phyloP scores from a whole-genome alignment of 2,888 invertebrate species.

The Silvanus unidentatus region DNA sequence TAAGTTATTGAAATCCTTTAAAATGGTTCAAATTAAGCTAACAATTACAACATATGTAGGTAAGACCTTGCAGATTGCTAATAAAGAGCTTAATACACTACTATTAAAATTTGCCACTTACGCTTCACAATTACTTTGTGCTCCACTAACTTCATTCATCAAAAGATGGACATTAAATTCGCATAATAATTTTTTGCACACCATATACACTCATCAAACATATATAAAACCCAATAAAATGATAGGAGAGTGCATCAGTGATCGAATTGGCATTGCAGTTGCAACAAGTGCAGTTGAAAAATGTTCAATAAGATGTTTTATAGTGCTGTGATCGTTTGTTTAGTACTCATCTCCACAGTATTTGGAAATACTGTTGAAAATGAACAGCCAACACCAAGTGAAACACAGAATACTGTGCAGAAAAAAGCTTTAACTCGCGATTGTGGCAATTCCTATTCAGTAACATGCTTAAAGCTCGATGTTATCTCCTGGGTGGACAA shows the following conservation, averaged over 20 bases:
- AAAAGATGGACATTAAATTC: slow-evolving; percentile 26
- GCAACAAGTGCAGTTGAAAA: no score
- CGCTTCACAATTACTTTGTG: slow-evolving; percentile 44
- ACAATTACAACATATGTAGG: no score
- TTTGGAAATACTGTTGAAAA: no score
- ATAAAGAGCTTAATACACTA: no score
- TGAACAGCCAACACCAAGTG: slow-evolving; percentile 1
- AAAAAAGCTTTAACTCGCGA: slow-evolving; percentile 38
- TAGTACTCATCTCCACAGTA: no score
- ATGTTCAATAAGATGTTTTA: no score
- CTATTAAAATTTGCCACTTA: no score
- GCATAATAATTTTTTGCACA: slow-evolving; percentile 24
- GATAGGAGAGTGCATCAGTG: neutral
- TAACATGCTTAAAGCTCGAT: slow-evolving; percentile 70
- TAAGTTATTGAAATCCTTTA: no score
- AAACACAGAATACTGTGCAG: slow-evolving; percentile 18
- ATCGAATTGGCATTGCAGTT: no score
- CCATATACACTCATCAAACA: slow-evolving; percentile 24
- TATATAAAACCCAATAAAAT: slow-evolving; percentile 10
- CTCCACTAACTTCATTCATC: slow-evolving; percentile 44
- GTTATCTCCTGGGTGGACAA: slow-evolving; percentile 68
- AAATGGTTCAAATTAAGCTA: no score
- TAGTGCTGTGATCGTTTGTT: no score
- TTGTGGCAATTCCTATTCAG: slow-evolving; percentile 55
- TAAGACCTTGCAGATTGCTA: no score